Conservation (phyloP, 2,797 vertebrate species). For the Pogoniulus pusillus region DNA sequence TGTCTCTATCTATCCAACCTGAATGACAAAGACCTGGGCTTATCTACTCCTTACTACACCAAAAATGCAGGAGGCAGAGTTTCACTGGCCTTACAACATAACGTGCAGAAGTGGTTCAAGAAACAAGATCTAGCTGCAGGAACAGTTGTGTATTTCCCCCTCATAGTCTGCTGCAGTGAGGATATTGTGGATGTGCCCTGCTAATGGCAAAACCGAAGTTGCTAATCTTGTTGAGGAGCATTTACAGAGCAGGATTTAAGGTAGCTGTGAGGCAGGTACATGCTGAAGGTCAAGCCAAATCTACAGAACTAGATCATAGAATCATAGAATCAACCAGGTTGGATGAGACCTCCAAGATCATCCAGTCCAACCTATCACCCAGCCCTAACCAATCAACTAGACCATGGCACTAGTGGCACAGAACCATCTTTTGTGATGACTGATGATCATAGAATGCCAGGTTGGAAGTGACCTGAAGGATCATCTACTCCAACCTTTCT, state of each 20-base stretch:
- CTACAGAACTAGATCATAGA: not conserved
- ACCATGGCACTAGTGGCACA: too few relatives aligned
- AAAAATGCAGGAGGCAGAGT: not conserved
- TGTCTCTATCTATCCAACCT: fast-evolving
- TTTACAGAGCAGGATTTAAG: not conserved
- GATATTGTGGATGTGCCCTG: not conserved
- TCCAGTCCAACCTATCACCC: too few relatives aligned
- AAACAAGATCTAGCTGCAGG: not conserved
- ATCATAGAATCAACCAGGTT: too few relatives aligned
- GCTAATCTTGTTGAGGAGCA: not conserved
- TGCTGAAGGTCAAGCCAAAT: not conserved
- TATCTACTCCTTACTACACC: not conserved
- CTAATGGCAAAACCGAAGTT: not conserved
- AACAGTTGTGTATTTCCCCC: not conserved
- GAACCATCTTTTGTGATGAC: not conserved
- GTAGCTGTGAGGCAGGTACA: not conserved
- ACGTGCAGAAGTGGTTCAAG: not conserved
- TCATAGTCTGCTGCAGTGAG: not conserved
- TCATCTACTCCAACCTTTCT: not conserved
- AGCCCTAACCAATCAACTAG: too few relatives aligned
- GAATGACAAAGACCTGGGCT: not conserved
- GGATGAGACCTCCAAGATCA: too few relatives aligned
- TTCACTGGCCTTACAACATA: not conserved
- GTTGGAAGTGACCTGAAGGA: not conserved
- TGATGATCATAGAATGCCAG: not conserved